These are phyloP conservation scores for Sardina pilchardus DNA, from an alignment of 2,113 vertebrate genomes.

Conservation along the genomic window DNA sequence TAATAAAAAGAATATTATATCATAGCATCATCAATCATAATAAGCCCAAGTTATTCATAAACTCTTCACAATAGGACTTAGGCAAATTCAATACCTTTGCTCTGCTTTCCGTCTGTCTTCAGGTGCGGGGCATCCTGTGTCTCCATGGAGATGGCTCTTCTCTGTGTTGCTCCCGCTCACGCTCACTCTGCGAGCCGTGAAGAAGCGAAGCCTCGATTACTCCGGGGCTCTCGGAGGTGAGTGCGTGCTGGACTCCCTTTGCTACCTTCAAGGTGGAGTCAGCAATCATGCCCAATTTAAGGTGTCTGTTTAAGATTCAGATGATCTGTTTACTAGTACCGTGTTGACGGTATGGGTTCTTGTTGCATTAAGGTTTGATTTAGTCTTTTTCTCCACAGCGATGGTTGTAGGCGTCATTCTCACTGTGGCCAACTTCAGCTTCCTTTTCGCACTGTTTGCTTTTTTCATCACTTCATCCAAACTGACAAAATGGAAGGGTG, in stretches of 20 bases:
- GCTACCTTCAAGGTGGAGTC: neutral
- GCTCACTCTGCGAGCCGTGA: constrained; percentile 76
- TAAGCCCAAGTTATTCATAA: neutral
- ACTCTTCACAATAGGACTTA: neutral
- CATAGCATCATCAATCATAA: no score
- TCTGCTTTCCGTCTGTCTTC: neutral
- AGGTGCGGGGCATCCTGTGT: constrained; percentile 86
- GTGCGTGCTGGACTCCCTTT: neutral
- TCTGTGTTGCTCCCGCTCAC: constrained; percentile 84
- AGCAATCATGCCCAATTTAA: no score
- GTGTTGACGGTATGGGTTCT: neutral
- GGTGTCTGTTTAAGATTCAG: no score
- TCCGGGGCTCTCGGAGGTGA: constrained; percentile 88
- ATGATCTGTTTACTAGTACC: no score
- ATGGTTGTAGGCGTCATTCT: constrained; percentile 91
- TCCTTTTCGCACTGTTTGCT: constrained; percentile 84
- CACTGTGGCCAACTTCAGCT: constrained; percentile 92
- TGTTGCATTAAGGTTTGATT: neutral
- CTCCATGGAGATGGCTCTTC: constrained; percentile 95
- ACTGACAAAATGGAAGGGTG: constrained; percentile 89
- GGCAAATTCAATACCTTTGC: neutral
- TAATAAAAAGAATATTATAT: no score
- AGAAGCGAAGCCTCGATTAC: constrained; percentile 84
- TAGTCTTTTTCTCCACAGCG: constrained; percentile 64
- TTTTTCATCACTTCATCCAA: constrained; percentile 93